Evolutionary conservation across 2,797 vertebrate species (phyloP).

Genomic region (Spondyliosoma cantharus): DNA sequence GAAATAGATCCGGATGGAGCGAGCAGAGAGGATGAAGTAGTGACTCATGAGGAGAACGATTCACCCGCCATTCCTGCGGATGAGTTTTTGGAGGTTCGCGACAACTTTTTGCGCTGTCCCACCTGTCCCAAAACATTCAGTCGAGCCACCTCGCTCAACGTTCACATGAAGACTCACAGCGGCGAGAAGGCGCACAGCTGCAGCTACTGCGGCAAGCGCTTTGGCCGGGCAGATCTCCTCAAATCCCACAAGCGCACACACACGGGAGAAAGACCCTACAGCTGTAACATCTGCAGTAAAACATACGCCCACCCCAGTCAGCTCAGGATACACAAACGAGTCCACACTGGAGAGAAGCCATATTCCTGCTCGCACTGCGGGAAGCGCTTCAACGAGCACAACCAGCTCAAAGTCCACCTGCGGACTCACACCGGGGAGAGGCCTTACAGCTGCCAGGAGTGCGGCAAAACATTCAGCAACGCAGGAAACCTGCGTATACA

Average conservation of each 20-base stretch:
- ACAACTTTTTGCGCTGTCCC: conserved; percentile 70
- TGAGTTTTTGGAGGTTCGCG: conserved; percentile 26
- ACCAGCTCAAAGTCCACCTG: conserved; percentile 84
- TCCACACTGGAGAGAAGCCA: conserved; percentile 88
- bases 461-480: conserved; percentile 82
- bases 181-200: conserved; percentile 83
- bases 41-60: neutral
- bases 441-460: conserved; percentile 82
- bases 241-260: conserved; percentile 86
- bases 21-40: conserved; percentile 11
- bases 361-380: conserved; percentile 81
- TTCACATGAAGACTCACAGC: conserved; percentile 79
- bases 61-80: conserved; percentile 13
- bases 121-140: conserved; percentile 77
- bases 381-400: conserved; percentile 83
- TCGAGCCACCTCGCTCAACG: conserved; percentile 68
- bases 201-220: conserved; percentile 84
- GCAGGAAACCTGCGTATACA: conserved; percentile 82
- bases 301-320: conserved; percentile 82
- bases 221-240: conserved; percentile 83
- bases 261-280: conserved; percentile 86
- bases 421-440: conserved; percentile 84
- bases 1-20: neutral
- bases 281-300: conserved; percentile 85
- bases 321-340: conserved; percentile 84